These are phyloP conservation scores for Podargus strigoides DNA, from an alignment of 2,797 vertebrate species.

Conservation along the genomic window DNA sequence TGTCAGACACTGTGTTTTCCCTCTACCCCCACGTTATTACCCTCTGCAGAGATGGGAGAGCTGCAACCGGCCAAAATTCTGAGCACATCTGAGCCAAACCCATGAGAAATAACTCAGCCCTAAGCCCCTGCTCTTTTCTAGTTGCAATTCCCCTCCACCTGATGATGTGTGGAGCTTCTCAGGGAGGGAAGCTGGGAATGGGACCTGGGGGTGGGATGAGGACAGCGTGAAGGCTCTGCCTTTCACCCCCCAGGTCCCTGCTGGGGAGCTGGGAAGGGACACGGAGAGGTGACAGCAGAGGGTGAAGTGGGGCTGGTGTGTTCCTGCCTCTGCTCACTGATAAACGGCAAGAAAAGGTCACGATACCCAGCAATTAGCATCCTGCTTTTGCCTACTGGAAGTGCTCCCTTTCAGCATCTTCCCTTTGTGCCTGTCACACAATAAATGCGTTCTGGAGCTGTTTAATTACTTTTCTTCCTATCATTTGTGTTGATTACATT, in stretches of 20 bases:
- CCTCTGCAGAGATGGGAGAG: rapidly evolving
- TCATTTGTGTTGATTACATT: neutral
- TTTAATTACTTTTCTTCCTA: neutral
- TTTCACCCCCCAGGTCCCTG: no score
- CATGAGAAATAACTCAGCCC: neutral
- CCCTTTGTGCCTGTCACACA: neutral
- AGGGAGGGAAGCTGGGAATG: rapidly evolving
- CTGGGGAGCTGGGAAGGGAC: neutral
- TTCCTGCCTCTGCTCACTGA: neutral
- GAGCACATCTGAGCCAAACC: neutral
- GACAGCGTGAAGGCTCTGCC: neutral
- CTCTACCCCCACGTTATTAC: rapidly evolving
- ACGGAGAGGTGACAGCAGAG: neutral
- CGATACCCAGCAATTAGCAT: neutral
- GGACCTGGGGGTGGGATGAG: neutral
- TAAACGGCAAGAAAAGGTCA: neutral
- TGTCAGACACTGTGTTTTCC: rapidly evolving
- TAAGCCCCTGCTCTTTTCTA: rapidly evolving
- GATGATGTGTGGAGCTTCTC: neutral
- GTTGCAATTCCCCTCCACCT: rapidly evolving
- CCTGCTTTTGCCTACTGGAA: neutral
- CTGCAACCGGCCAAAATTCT: neutral
- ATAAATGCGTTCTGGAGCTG: neutral
- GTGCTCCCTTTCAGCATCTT: neutral
- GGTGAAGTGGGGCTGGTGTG: neutral